Percentiles rank a stretch among this genome's conserved stretches.
phyloP scores from a whole-genome alignment of 2,888 invertebrate genomes.

The Lasius fuliginosus region DNA sequence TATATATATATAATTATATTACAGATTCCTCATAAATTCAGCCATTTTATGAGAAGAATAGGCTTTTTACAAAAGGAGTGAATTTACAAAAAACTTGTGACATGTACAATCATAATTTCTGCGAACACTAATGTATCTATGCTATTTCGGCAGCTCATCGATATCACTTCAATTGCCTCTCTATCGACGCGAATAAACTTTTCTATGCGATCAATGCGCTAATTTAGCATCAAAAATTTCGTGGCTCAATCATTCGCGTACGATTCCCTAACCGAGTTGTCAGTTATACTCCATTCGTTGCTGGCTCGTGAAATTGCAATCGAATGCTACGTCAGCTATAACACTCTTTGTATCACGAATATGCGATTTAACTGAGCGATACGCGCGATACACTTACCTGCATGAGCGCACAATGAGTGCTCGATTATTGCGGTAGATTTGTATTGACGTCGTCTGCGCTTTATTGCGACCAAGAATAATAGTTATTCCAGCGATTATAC shows the following conservation, averaged over 20 bases:
- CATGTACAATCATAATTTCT: background rate
- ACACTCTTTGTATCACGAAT: constrained; percentile 58
- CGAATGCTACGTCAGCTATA: constrained; percentile 44
- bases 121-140: background rate
- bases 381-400: constrained; percentile 53
- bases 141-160: background rate
- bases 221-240: constrained; percentile 42
- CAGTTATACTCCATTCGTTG: constrained; percentile 39
- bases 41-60: background rate
- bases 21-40: background rate
- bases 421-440: constrained; percentile 47
- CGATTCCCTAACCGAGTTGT: constrained; percentile 23
- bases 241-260: constrained; percentile 27
- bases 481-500: constrained; percentile 25
- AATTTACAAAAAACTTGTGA: background rate
- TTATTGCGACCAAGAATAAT: constrained; percentile 31
- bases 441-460: constrained; percentile 44
- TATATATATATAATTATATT: background rate
- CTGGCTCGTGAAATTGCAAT: constrained; percentile 43
- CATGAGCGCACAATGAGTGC: constrained; percentile 63
- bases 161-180: constrained; percentile 4
- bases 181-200: constrained; percentile 13
- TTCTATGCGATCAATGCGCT: constrained; percentile 12
- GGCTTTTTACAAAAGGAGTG: background rate
- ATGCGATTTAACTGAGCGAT: constrained; percentile 57